Evolutionary conservation across 2,797 vertebrate species (phyloP), one percentile per base, ranked within the genome.

Genomic region (Serranus cabrilla): DNA sequence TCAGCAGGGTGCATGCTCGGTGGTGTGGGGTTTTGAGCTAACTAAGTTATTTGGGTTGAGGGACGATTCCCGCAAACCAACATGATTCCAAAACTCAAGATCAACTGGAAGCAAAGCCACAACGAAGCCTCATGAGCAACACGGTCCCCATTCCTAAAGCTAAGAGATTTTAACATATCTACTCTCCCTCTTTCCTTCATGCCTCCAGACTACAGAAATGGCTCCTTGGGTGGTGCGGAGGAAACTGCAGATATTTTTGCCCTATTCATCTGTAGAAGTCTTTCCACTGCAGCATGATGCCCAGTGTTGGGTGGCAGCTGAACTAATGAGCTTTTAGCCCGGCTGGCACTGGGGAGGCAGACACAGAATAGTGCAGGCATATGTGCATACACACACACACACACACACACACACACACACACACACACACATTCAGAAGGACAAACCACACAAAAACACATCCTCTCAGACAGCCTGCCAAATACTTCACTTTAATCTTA

Each of bases 401-500:
- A 62, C 76, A 34, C 39, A n/a, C 55, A 37, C 49, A 59, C 57
- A 67, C 58, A 54, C 46, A 52, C 23, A 69, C 52, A 60, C 43
- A 71, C n/a, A 42, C 61, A 52, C 60, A 72, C 74, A 71, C 56
- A 70, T 4, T 23, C 39, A 84, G 23, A 78, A 81, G 72, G 74
- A 75, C 81, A 80, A 77, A 70, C 70, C 45, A 74, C 72, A 87
- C 71, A 82, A 57, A 86, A 77, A 85, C 78, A 87, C 82, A 62
- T 76, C 75, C 80, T 81, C 82, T 79, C 81, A 84, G 86, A 85
- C 92, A 87, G 93, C 84, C 93, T 95, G 92, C 94, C 89, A 93
- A 92, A 93, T 93, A 94, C 93, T 93, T 88, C 88, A 78, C 92
- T 93, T 93, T 96, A 96, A 96, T 96, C 95, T 96, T 95, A 96